Evolutionary conservation across 2,888 invertebrate genomes (phyloP).

Genomic region (Cordilura impudica): DNA sequence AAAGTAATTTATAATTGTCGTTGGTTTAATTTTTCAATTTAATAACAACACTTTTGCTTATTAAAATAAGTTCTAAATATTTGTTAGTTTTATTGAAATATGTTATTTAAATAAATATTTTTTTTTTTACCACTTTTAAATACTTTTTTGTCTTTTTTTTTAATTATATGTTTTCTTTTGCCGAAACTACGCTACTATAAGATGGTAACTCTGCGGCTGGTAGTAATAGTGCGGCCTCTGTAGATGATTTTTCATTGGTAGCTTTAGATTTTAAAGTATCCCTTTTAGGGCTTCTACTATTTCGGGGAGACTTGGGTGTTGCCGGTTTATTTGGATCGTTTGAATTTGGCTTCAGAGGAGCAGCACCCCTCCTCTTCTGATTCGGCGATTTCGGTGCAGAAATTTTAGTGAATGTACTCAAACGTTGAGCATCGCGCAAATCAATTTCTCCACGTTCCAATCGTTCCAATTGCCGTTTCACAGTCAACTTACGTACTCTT

Average conservation of each 20-base stretch:
- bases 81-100: too few species aligned
- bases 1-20: too few species aligned
- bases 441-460: slow-evolving; percentile 41
- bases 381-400: background rate
- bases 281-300: background rate
- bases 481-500: slow-evolving; percentile 17
- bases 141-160: too few species aligned
- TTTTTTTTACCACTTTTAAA: too few species aligned
- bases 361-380: background rate
- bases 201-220: background rate
- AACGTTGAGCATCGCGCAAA: slow-evolving; percentile 16
- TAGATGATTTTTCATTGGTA: background rate
- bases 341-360: background rate
- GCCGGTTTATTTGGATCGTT: background rate
- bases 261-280: background rate
- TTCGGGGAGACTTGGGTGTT: background rate
- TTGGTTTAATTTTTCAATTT: too few species aligned
- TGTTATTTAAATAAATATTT: too few species aligned
- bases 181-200: too few species aligned
- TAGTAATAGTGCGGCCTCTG: background rate
- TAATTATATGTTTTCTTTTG: too few species aligned
- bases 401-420: slow-evolving; percentile 29
- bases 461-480: slow-evolving; percentile 23
- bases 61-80: too few species aligned
- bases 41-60: too few species aligned